Conservation (phyloP, 2,113 vertebrate genomes). For the Bungarus multicinctus region DNA sequence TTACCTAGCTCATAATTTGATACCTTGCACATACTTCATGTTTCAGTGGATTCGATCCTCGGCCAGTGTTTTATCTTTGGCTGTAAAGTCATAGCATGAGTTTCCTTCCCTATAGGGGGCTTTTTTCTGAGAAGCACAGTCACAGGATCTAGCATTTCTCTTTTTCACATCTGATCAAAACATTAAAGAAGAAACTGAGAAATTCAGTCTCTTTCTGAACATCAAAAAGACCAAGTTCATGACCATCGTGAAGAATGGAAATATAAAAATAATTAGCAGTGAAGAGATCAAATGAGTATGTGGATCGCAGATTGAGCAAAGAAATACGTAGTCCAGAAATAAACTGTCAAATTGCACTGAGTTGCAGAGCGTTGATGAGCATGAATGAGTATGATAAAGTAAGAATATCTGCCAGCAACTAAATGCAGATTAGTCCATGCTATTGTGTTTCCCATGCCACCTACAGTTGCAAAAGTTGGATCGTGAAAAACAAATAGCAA, state of each 20-base stretch:
- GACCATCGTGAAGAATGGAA: neutral
- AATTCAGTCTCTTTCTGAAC: neutral
- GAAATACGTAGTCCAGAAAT: neutral
- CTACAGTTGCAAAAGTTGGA: neutral
- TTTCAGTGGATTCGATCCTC: neutral
- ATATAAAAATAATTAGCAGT: neutral
- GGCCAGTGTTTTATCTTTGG: neutral
- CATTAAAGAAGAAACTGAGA: neutral
- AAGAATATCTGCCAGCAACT: neutral
- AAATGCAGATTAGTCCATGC: neutral
- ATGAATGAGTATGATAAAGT: neutral
- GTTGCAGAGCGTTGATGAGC: neutral
- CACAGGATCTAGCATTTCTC: neutral
- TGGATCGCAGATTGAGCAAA: neutral
- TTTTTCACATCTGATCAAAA: neutral
- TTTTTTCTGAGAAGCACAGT: neutral
- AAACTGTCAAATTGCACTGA: neutral
- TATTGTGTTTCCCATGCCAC: neutral
- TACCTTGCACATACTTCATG: neutral
- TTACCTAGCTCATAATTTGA: neutral
- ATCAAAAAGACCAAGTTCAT: neutral
- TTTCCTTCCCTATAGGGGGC: neutral
- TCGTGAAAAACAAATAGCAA: neutral
- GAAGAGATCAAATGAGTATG: neutral
- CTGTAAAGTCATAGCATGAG: neutral